These are phyloP conservation scores for Thereuonema tuberculata DNA, from an alignment of 1,140 invertebrate species.

Conservation along the genomic window DNA sequence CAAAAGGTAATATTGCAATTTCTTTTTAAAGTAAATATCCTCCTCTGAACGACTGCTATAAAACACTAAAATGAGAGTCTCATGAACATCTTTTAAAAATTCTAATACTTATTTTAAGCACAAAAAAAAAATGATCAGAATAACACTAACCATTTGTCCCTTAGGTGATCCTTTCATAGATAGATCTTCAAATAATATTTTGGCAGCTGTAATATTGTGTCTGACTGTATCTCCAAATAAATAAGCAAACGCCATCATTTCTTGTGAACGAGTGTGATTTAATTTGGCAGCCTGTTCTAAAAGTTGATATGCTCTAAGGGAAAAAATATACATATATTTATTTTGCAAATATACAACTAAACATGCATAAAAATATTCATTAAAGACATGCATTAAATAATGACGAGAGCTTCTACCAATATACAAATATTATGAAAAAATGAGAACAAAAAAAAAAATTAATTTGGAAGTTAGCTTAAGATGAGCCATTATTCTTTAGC, in stretches of 20 bases:
- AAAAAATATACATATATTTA: background rate
- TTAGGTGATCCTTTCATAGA: constrained; percentile 61
- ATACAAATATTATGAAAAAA: background rate
- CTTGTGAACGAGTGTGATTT: constrained; percentile 62
- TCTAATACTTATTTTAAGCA: constrained; percentile 5
- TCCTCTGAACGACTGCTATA: background rate
- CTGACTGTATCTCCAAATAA: constrained; percentile 57
- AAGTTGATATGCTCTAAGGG: constrained; percentile 41
- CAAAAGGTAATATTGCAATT: background rate
- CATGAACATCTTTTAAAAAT: background rate
- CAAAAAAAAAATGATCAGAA: background rate
- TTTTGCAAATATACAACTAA: background rate
- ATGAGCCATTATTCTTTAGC: no score
- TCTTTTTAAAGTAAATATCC: background rate
- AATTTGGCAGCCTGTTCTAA: constrained; percentile 57
- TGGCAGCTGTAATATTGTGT: constrained; percentile 60
- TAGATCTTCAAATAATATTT: constrained; percentile 60
- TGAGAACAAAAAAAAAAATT: background rate
- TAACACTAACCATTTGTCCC: constrained; percentile 61
- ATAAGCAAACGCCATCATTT: constrained; percentile 70
- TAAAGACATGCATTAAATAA: background rate
- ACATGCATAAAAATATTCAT: background rate
- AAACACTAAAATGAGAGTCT: background rate
- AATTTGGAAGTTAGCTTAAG: no score
- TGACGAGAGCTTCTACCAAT: background rate